Base-by-base conservation (phyloP, 1,140 invertebrate species). In the Drosophila hydei region DNA sequence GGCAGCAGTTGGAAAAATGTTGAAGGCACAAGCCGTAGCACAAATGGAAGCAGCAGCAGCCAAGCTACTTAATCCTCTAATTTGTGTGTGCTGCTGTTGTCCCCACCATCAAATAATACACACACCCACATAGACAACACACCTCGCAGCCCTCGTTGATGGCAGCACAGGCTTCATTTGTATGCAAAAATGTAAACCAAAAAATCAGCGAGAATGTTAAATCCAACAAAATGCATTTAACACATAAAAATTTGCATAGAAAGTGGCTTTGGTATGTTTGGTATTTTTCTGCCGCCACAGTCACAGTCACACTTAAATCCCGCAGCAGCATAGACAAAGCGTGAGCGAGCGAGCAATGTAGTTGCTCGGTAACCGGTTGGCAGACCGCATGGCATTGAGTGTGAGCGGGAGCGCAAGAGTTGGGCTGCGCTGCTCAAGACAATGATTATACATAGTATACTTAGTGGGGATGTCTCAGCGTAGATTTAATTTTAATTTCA, bases 241-340 rank as follows among this genome's bases (percentile, higher is more conserved):
- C 84, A 89, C 84, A 89, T 89, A 89, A 89, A 89, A 89, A 89
- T 89, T 89, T 89, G 85, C 84, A 89, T 89, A 89, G 84, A 89
- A 89, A 89, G 85, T 89, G 84, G 85, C 84, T 79, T 83, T 65
- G 85, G 73, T 79, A 79, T 77, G 68, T 73, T 73, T 68, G 71
- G 64, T 62, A 73, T 72, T 72, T 72, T 72, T 61, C 40, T 61
- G 62, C 55, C 54, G 47, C 50, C 54, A 23, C 47, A 40, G 51
- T 30, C 27, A 33, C 30, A 33, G 30, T 61, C 64, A 30, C 62
- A 54, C 43, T 40, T 45, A 43, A 51, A 33, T 23, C 59, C 58
- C 64, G 14, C 63, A 43, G 25, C 16, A 18, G 5, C 65, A 54
- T 25, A 40, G 38, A 52, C 54, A 54, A 45, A n/a, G 38, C 18